Base-by-base conservation (phyloP, 1,140 invertebrate genomes). In the Lepidurus couesii region DNA sequence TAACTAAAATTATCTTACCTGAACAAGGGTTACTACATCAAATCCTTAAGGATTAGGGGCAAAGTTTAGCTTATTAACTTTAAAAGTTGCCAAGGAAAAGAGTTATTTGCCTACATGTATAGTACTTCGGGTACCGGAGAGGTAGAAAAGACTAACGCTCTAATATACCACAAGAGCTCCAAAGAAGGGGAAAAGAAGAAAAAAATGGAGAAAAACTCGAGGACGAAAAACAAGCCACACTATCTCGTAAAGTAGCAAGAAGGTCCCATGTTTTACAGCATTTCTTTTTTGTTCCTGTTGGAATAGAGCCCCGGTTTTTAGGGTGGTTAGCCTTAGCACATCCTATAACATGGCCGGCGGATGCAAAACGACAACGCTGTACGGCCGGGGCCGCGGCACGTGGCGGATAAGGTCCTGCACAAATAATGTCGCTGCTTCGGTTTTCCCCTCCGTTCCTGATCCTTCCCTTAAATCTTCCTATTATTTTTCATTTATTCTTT, bases 381-480 rank as follows among this genome's bases (percentile, higher is more conserved):
- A 21, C 9, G 53, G 8, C 16, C 6, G 53, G 6, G 21, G 53
- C 53, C 7, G 21, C 13, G 13, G 53, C 53, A 65, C 53, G 53
- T 65, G 53, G 53, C 16, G 53, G 53, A 65, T 65, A 65, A 21
- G 53, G 53, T 65, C 21, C 16, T 65, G 53, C 53, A 16, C 53
- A 65, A 65, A 65, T 65, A 21, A 65, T 65, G 21, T 34, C 34
- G 4, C 34, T 34, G 53, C 53, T 21, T 65, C 21, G 53, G 53
- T n/a, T 65, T 65, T 21, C 21, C 16, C 16, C 16, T 16, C 21
- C 13, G 4, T 65, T 65, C 53, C 16, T 9, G 53, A 65, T 13
- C 53, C 34, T 65, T 21, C 53, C 53, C 53, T 65, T 65, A 65
- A 65, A 65, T 65, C 53, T 65, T 65, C 53, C 53, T 65, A 11